Evolutionary conservation across 2,797 vertebrate genomes (phyloP).

Genomic region (Cyprinella venusta): DNA sequence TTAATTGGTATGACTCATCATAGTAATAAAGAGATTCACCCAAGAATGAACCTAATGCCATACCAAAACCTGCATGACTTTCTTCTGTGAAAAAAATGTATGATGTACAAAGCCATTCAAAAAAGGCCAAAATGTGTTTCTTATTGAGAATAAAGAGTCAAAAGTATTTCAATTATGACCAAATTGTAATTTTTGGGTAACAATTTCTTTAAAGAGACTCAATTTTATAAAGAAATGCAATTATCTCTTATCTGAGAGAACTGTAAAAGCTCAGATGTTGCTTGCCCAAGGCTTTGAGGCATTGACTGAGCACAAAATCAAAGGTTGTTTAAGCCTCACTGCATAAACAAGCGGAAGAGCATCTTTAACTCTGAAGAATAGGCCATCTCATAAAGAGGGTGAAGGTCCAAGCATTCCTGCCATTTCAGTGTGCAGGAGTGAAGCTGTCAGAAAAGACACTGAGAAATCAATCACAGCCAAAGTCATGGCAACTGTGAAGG

Average conservation of each 20-base stretch:
- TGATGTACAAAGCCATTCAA: neutral
- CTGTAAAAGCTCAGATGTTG: neutral
- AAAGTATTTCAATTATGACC: neutral
- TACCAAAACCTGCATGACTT: neutral
- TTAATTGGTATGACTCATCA: neutral
- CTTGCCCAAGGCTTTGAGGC: neutral
- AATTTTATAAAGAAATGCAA: neutral
- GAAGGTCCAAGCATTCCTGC: conserved; percentile 39
- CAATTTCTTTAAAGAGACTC: neutral
- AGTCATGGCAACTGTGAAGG: conserved; percentile 74
- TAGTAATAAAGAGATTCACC: neutral
- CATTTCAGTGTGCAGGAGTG: conserved; percentile 64
- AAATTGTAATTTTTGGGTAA: neutral
- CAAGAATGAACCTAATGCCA: neutral
- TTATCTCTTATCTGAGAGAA: neutral
- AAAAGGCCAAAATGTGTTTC: neutral
- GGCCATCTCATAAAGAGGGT: conserved; percentile 26
- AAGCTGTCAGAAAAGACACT: conserved; percentile 71
- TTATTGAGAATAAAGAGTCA: neutral
- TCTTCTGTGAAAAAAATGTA: neutral
- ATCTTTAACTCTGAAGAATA: conserved; percentile 28
- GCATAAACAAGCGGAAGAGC: neutral
- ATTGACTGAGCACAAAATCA: neutral
- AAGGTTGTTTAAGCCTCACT: neutral
- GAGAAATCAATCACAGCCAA: conserved; percentile 76